Evolutionary conservation across 2,797 vertebrate species (phyloP), one percentile per base, ranked within the genome.

Genomic region (Intellagama lesueurii): DNA sequence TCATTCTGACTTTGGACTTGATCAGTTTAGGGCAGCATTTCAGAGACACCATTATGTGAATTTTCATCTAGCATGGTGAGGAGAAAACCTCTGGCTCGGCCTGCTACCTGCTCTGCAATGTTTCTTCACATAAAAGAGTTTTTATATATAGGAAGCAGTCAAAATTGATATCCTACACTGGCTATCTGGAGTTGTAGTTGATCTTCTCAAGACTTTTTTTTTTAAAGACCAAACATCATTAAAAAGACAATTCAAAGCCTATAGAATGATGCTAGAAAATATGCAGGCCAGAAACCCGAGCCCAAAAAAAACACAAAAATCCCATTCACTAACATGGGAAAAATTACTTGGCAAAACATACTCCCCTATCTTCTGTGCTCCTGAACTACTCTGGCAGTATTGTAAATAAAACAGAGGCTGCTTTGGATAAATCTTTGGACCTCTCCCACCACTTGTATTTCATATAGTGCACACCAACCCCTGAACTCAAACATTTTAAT

Each of bases 401-500:
- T 94, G 88, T 70, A 91, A 92, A 89, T 75, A 88, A 93, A 85
- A n/a, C 84, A 84, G 30, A 90, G 28, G 87, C 70, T 89, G 79
- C 24, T 69, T 87, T 0, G 82, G 68, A 26, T 80, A 92, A 94
- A 89, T 87, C 9, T 86, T 79, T 82, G 86, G 86, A 72, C n/a
- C 66, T 32, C 6, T 24, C 49, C n/a, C 28, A 56, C 40, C 22
- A 49, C 1, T 32, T 94, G 92, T 92, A 69, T 94, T 91, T 91
- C 80, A 73, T 69, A 26, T 0, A 0, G 80, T 84, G 28, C 88
- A 64, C 60, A 75, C 4, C 92, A 94, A 95, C 85, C 91, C n/a
- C 90, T 91, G 22, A 79, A 87, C 87, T 91, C 89, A 96, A 96
- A 95, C 7, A 5, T 94, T 75, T 94, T 91, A 6, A 90, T 85